phyloP scores from a whole-genome alignment of 2,797 vertebrate genomes.

The Anableps anableps region DNA sequence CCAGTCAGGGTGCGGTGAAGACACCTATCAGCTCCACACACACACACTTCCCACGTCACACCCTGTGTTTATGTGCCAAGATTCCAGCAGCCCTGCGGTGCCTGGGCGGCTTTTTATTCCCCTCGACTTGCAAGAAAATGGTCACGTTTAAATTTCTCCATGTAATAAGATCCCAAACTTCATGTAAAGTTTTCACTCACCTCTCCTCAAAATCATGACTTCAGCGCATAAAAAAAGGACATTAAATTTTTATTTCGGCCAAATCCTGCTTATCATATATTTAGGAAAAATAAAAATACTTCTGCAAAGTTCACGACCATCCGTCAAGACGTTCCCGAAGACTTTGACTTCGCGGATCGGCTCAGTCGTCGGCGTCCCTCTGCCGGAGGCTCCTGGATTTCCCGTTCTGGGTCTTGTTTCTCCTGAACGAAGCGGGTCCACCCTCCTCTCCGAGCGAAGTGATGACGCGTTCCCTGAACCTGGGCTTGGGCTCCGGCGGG shows the following conservation, averaged over 20 bases:
- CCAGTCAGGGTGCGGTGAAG: slow-evolving; percentile 52
- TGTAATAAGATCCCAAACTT: background rate
- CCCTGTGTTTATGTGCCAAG: slow-evolving; percentile 39
- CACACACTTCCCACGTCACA: slow-evolving; percentile 36
- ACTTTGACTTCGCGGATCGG: slow-evolving; percentile 1
- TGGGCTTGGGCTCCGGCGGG: slow-evolving; percentile 81
- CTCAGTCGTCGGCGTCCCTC: slow-evolving; percentile 85
- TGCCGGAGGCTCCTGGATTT: slow-evolving; percentile 91
- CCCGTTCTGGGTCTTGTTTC: slow-evolving; percentile 90
- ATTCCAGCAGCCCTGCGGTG: background rate
- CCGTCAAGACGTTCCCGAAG: background rate
- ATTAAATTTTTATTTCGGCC: background rate
- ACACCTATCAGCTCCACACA: slow-evolving; percentile 56
- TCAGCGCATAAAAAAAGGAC: background rate
- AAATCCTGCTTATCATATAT: slow-evolving; percentile 6
- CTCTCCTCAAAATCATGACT: background rate
- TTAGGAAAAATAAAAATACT: background rate
- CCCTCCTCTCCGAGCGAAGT: slow-evolving; percentile 88
- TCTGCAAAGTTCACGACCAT: background rate
- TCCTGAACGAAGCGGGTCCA: slow-evolving; percentile 85
- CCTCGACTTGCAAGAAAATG: slow-evolving; percentile 12
- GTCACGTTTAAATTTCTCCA: slow-evolving; percentile 22
- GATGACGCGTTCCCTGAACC: slow-evolving; percentile 93
- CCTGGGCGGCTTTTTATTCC: background rate
- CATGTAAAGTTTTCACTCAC: background rate